Evolutionary conservation across 2,113 vertebrate genomes (phyloP).

Genomic region (Vidua macroura): DNA sequence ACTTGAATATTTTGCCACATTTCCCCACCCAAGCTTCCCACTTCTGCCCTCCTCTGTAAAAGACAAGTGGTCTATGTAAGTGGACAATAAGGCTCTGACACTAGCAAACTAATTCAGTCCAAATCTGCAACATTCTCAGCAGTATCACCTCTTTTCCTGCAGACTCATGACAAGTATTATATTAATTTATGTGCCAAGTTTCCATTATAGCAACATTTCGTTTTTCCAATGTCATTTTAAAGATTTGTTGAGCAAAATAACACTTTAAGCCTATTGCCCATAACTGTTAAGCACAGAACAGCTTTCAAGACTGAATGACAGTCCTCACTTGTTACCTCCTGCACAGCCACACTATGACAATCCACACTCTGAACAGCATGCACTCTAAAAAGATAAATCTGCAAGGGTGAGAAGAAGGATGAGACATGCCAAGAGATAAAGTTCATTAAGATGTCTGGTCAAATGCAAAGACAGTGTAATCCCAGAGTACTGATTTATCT

Average conservation of each 20-base stretch:
- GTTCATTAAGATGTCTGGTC: neutral
- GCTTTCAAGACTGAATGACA: neutral
- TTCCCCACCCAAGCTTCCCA: neutral
- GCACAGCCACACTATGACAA: neutral
- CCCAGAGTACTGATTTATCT: neutral
- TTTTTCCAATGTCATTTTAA: neutral
- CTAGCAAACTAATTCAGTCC: neutral
- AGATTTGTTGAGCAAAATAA: neutral
- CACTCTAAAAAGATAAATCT: neutral
- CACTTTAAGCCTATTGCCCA: accelerated
- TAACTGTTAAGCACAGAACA: neutral
- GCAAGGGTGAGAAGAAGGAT: neutral
- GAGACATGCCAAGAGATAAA: neutral
- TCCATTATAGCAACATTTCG: neutral
- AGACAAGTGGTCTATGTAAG: neutral
- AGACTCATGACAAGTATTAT: neutral
- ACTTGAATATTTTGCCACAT: neutral
- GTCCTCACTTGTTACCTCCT: neutral
- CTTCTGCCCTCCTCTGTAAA: neutral
- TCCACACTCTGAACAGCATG: accelerated
- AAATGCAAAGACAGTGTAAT: neutral
- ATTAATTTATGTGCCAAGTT: neutral
- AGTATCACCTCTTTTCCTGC: neutral
- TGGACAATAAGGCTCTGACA: neutral
- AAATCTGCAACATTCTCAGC: neutral